phyloP scores from a whole-genome alignment of 64 coral and sea anemone genomes.

The Montipora capricornis region DNA sequence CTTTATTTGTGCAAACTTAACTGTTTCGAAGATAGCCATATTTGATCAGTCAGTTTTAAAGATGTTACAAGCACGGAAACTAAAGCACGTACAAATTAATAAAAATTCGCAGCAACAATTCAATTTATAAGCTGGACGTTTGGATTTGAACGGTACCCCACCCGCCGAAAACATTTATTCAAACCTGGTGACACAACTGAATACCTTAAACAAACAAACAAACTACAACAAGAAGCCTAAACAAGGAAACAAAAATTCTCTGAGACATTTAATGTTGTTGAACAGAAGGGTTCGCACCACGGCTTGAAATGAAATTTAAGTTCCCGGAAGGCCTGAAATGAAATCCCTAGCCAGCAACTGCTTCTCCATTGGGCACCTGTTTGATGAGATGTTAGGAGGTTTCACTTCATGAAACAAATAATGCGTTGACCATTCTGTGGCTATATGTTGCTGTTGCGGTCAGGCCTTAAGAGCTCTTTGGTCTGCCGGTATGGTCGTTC shows the following conservation, averaged over 20 bases:
- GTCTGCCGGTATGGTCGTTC: too few species aligned
- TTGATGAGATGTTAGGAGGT: too few species aligned
- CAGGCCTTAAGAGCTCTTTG: too few species aligned
- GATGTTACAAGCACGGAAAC: background rate
- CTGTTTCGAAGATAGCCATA: background rate
- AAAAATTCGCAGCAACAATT: background rate
- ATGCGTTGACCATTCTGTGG: too few species aligned
- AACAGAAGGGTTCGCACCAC: too few species aligned
- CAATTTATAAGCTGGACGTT: background rate
- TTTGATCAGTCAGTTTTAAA: background rate
- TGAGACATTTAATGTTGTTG: too few species aligned
- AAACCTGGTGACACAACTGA: background rate
- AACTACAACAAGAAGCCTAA: background rate
- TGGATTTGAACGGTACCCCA: background rate
- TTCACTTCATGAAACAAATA: too few species aligned
- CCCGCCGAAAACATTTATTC: background rate
- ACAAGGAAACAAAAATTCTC: background rate
- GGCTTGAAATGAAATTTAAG: too few species aligned
- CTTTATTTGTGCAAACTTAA: background rate
- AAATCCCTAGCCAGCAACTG: too few species aligned
- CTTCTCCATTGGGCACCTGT: too few species aligned
- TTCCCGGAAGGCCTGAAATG: too few species aligned
- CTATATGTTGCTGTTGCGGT: too few species aligned
- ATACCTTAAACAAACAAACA: background rate
- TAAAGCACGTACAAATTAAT: background rate